Evolutionary conservation across 2,888 invertebrate species (phyloP).

Genomic region (Drosophila merina): DNA sequence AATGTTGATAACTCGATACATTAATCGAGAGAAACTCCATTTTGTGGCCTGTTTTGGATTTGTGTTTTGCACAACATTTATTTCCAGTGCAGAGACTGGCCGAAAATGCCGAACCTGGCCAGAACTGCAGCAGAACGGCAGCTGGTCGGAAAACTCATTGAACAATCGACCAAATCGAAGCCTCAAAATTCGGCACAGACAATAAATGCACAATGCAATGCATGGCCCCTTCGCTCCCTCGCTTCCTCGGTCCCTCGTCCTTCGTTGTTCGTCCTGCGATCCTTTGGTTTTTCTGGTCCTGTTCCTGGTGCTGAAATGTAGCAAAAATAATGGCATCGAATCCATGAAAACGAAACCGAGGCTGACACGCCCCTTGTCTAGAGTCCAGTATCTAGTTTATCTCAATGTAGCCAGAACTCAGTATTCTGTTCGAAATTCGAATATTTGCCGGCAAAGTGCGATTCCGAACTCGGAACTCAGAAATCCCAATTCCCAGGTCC

Average conservation of each 20-base stretch:
- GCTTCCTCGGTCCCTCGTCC: conserved; percentile 3
- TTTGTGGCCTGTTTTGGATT: neutral
- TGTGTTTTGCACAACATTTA: neutral
- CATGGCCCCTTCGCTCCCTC: conserved; percentile 2
- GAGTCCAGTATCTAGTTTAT: conserved; percentile 8
- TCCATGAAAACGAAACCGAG: conserved; percentile 56
- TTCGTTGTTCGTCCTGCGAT: neutral
- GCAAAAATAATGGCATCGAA: conserved; percentile 56
- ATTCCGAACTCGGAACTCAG: neutral
- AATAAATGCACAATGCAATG: conserved; percentile 61
- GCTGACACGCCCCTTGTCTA: conserved; percentile 34
- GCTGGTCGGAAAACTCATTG: conserved; percentile 69
- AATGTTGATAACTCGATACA: neutral
- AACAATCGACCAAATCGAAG: conserved; percentile 76
- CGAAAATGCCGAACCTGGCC: conserved; percentile 55
- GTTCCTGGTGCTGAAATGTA: conserved; percentile 41
- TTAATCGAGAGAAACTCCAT: neutral
- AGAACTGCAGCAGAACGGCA: conserved; percentile 55
- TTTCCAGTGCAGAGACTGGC: conserved; percentile 31
- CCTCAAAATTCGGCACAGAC: conserved; percentile 40
- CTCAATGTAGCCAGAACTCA: conserved; percentile 19
- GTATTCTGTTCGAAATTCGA: too few relatives aligned
- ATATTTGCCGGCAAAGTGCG: conserved; percentile 1
- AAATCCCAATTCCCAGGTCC: conserved; percentile 5
- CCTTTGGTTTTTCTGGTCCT: neutral